Conservation (phyloP, 2,888 invertebrate genomes). For the Hirtodrosophila cameraria region DNA sequence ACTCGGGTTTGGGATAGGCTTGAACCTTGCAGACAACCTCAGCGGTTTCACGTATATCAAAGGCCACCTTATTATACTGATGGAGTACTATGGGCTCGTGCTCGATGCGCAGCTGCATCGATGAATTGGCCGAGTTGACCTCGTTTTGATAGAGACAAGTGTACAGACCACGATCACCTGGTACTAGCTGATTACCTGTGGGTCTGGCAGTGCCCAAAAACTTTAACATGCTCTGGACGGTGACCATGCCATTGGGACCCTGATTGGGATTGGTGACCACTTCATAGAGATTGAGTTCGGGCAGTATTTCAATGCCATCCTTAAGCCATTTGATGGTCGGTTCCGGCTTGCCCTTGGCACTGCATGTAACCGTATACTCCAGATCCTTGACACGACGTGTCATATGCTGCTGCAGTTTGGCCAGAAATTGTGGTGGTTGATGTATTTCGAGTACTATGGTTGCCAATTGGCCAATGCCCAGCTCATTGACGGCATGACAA, state of each 20-base stretch:
- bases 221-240: constrained; percentile 91
- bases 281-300: constrained; percentile 91
- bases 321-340: constrained; percentile 94
- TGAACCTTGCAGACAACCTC: constrained; percentile 95
- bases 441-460: constrained; percentile 93
- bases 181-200: constrained; percentile 90
- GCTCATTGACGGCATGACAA: constrained; percentile 95
- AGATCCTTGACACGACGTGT: constrained; percentile 91
- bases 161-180: constrained; percentile 94
- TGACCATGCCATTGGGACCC: constrained; percentile 91
- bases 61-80: constrained; percentile 94
- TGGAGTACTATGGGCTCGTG: constrained; percentile 95
- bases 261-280: constrained; percentile 91
- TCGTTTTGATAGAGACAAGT: constrained; percentile 95
- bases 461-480: constrained; percentile 93
- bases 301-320: constrained; percentile 91
- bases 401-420: constrained; percentile 92
- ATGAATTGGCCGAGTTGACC: constrained; percentile 93
- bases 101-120: constrained; percentile 95
- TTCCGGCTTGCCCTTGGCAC: constrained; percentile 94
- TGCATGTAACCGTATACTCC: constrained; percentile 92
- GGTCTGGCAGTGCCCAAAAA: constrained; percentile 92
- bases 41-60: constrained; percentile 92
- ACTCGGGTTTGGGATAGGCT: constrained; percentile 96
- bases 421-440: constrained; percentile 93